A percentile compares a stretch with the other conserved stretches of the same genome.
Conservation (phyloP, 2,888 invertebrate genomes). For the Pseudolycoriella hygida region DNA sequence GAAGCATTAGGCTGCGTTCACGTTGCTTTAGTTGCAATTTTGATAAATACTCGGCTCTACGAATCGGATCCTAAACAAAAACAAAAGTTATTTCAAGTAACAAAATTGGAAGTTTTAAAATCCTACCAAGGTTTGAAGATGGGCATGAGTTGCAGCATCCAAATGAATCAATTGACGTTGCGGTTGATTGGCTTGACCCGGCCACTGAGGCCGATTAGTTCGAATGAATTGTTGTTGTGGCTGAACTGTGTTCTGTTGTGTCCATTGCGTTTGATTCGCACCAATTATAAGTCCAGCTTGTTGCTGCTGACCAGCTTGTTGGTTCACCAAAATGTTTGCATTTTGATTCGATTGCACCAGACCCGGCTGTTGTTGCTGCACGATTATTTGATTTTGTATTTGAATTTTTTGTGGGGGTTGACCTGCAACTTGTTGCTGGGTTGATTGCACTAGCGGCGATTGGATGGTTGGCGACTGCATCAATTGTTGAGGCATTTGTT, state of each 20-base stretch:
- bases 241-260: conserved; percentile 35
- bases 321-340: background rate
- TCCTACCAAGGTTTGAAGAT: conserved; percentile 48
- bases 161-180: conserved; percentile 59
- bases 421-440: conserved; percentile 25
- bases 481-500: conserved; percentile 11
- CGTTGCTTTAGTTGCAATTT: conserved; percentile 45
- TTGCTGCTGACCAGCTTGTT: conserved; percentile 21
- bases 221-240: conserved; percentile 14
- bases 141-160: conserved; percentile 69
- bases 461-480: conserved; percentile 11
- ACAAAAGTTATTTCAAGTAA: too few species aligned
- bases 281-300: too few species aligned
- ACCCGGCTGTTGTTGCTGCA: conserved; percentile 28
- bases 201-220: conserved; percentile 17
- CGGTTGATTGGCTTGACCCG: conserved; percentile 18
- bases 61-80: conserved; percentile 41
- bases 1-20: conserved; percentile 35
- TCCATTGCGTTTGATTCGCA: too few species aligned
- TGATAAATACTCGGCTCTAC: conserved; percentile 61
- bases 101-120: too few species aligned
- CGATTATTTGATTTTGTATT: conserved; percentile 33
- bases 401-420: conserved; percentile 16
- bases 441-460: conserved; percentile 7
- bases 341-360: conserved; percentile 24